Conservation (phyloP, 2,797 vertebrate genomes). For the Lepilemur septentrionalis region DNA sequence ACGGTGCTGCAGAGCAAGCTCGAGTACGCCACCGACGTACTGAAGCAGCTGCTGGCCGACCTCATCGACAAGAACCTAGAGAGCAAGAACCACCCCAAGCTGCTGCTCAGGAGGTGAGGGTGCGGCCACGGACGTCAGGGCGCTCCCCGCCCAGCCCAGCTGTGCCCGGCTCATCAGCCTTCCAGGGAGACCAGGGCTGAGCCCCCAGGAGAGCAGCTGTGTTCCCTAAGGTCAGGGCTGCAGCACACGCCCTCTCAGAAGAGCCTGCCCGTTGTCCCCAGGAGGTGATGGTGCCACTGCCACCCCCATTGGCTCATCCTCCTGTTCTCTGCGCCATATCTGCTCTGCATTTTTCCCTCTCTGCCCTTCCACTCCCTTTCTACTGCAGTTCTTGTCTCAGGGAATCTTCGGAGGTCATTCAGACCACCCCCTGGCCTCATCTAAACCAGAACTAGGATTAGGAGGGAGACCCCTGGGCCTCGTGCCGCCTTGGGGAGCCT, state of each 20-base stretch:
- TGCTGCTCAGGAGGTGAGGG: constrained; percentile 94
- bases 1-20: constrained; percentile 97
- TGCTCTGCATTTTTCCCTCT: not conserved
- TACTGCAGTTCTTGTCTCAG: not conserved
- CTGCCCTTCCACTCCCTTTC: not conserved
- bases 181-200: rapidly evolving
- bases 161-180: not conserved
- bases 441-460: not conserved
- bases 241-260: rapidly evolving
- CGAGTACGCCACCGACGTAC: constrained; percentile 97
- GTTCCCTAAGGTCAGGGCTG: not conserved
- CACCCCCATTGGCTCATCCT: too few relatives aligned
- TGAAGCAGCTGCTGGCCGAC: constrained; percentile 97
- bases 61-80: constrained; percentile 99
- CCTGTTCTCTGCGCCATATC: too few relatives aligned
- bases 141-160: rapidly evolving
- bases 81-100: constrained; percentile 98
- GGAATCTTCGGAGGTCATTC: not conserved
- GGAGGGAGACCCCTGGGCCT: not conserved
- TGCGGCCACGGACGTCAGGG: not conserved
- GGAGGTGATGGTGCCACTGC: not conserved
- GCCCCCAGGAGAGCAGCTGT: not conserved
- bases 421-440: not conserved
- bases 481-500: rapidly evolving
- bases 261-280: not conserved